Conservation (phyloP, 2,888 invertebrate species). For the Polylopha cassiicola region DNA sequence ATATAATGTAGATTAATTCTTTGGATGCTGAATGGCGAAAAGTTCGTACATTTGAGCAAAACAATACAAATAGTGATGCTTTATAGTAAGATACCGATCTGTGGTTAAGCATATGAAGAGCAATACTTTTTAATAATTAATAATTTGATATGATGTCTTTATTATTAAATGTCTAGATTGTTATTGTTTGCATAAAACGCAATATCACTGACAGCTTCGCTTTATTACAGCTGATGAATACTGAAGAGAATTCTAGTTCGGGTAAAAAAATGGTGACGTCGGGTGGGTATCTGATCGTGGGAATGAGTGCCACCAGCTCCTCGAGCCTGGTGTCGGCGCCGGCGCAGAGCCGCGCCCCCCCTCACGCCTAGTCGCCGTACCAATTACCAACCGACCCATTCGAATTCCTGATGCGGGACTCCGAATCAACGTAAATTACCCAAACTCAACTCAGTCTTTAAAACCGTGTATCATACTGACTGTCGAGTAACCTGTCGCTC, state of each 20-base stretch:
- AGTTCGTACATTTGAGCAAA: too few species aligned
- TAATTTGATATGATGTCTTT: too few species aligned
- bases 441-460: slow-evolving; percentile 1
- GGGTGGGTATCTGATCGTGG: slow-evolving; percentile 67
- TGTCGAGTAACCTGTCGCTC: too few species aligned
- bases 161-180: background rate
- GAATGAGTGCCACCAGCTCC: slow-evolving; percentile 30
- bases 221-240: slow-evolving; percentile 45
- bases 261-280: slow-evolving; percentile 62
- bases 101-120: too few species aligned
- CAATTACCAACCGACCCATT: slow-evolving; percentile 47
- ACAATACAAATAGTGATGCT: too few species aligned
- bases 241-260: slow-evolving; percentile 41
- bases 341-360: slow-evolving; percentile 31
- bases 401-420: too few species aligned
- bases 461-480: background rate
- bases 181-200: background rate
- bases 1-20: too few species aligned
- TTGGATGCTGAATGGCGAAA: too few species aligned
- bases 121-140: too few species aligned
- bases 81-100: too few species aligned
- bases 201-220: background rate
- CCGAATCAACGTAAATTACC: background rate
- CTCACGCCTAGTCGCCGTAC: slow-evolving; percentile 40
- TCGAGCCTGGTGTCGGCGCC: slow-evolving; percentile 17